Conservation (phyloP, 2,113 vertebrate genomes). For the Xyliphius kryptos region DNA sequence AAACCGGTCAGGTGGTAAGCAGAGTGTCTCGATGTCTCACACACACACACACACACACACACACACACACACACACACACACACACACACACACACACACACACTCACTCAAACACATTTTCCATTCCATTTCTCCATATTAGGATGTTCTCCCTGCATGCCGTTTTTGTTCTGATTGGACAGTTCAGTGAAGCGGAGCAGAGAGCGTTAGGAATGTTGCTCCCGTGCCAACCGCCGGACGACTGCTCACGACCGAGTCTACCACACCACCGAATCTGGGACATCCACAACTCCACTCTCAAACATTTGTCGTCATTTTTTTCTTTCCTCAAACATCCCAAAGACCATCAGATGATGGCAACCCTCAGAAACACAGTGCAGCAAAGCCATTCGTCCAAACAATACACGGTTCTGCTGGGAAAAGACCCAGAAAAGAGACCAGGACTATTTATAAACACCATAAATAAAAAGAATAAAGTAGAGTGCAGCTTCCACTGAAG, state of each 20-base stretch:
- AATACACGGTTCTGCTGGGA: constrained; percentile 12
- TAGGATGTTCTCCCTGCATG: constrained; percentile 82
- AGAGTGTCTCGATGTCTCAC: constrained; percentile 22
- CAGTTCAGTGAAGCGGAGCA: constrained; percentile 94
- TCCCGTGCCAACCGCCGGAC: constrained; percentile 81
- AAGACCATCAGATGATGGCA: no score
- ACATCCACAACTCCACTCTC: constrained; percentile 7
- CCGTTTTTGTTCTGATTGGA: constrained; percentile 71
- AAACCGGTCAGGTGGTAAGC: constrained; percentile 49
- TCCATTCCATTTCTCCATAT: constrained; percentile 92
- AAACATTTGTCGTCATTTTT: no score
- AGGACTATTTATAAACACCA: constrained; percentile 37
- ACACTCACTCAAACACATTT: constrained; percentile 18
- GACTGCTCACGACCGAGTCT: constrained; percentile 71
- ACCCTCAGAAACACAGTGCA: no score
- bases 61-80: constrained; percentile 23
- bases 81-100: constrained; percentile 28
- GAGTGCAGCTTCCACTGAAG: constrained; percentile 15
- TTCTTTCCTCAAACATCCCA: no score
- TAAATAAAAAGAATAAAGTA: constrained; percentile 18
- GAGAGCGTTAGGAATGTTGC: constrained; percentile 87
- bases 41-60: constrained; percentile 26
- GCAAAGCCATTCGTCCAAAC: no score
- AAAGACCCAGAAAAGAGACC: constrained; percentile 47
- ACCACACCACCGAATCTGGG: constrained; percentile 35